These are phyloP conservation scores for Somateria mollissima DNA, from an alignment of 2,797 vertebrate species.

Conservation along the genomic window DNA sequence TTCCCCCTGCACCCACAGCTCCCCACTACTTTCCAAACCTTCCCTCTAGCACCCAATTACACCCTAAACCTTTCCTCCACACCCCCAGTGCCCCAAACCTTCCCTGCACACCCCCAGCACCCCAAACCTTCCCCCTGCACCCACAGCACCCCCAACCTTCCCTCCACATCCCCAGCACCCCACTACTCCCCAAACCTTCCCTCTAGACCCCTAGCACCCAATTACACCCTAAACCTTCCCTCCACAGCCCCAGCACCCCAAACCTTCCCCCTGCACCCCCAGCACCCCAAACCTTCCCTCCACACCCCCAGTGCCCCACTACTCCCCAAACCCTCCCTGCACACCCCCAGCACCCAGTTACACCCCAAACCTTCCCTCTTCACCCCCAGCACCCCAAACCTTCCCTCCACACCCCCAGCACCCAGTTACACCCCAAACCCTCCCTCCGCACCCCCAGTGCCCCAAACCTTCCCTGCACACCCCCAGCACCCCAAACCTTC, in stretches of 20 bases:
- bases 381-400: background rate
- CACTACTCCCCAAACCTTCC: background rate
- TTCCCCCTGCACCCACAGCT: too few species aligned
- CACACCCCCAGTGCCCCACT: background rate
- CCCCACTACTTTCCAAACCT: too few species aligned
- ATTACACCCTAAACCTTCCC: too few species aligned
- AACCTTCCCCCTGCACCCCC: background rate
- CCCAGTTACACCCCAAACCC: background rate
- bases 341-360: too few species aligned
- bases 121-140: too few species aligned
- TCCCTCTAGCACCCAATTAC: too few species aligned
- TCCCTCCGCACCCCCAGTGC: fast-evolving
- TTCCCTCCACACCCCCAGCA: background rate
- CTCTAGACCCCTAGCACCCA: too few species aligned
- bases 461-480: background rate
- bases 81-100: too few species aligned
- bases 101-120: too few species aligned
- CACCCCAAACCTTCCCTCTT: background rate
- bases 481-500: background rate
- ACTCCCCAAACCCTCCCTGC: background rate
- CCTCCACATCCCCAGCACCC: fast-evolving
- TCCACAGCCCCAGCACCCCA: background rate
- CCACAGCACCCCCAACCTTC: too few species aligned
- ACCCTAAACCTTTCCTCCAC: background rate
- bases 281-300: background rate